These are phyloP conservation scores for Apeltes quadracus DNA, from an alignment of 2,113 vertebrate genomes.

Conservation along the genomic window DNA sequence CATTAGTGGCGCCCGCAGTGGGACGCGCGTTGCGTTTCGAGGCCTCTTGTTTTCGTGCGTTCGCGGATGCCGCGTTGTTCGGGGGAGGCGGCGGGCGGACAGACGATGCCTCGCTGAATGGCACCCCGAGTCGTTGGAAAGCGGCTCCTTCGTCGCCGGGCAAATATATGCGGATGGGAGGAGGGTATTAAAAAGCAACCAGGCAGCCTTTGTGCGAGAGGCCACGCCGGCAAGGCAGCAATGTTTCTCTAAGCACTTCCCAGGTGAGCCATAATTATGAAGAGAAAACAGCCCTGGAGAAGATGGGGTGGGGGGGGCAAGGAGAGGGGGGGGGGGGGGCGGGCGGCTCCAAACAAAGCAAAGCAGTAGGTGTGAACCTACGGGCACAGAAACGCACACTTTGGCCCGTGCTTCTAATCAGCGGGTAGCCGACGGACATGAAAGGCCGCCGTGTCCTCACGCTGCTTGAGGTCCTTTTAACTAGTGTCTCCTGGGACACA, in stretches of 20 bases:
- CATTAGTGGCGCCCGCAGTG: slow-evolving; percentile 28
- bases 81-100: slow-evolving; percentile 30
- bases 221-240: not conserved
- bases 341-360: too few species aligned
- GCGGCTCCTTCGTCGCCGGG: slow-evolving; percentile 20
- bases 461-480: slow-evolving; percentile 40
- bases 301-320: too few species aligned
- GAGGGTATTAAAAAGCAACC: slow-evolving; percentile 10
- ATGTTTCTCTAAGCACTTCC: slow-evolving; percentile 16
- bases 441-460: slow-evolving; percentile 39
- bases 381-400: slow-evolving; percentile 16
- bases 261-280: slow-evolving; percentile 25
- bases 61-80: slow-evolving; percentile 10
- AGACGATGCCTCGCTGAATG: slow-evolving; percentile 15
- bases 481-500: slow-evolving; percentile 28
- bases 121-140: too few species aligned
- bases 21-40: slow-evolving; percentile 13
- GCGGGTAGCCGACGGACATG: slow-evolving; percentile 31
- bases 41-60: slow-evolving; percentile 25
- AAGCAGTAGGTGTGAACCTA: slow-evolving; percentile 12
- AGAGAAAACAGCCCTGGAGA: slow-evolving; percentile 28
- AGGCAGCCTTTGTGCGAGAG: slow-evolving; percentile 19
- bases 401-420: slow-evolving; percentile 48
- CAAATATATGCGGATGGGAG: slow-evolving; percentile 11
- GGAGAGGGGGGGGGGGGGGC: too few species aligned